phyloP scores from a whole-genome alignment of 2,888 invertebrate species.

The Leptarthrus brevirostris region DNA sequence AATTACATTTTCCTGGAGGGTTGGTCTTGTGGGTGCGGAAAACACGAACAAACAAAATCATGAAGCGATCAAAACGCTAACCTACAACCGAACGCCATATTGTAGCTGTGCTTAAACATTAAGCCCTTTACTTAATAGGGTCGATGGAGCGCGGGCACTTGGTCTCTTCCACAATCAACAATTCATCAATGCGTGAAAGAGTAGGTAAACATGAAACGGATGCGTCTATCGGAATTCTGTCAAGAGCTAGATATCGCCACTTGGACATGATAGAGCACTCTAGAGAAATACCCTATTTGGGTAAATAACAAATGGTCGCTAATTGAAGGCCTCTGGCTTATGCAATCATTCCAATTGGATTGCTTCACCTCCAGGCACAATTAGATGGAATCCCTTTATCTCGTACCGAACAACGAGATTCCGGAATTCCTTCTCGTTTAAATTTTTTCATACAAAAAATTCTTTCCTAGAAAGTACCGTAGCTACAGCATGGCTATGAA shows the following conservation, averaged over 20 bases:
- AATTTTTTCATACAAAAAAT: not conserved
- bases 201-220: slow-evolving; percentile 28
- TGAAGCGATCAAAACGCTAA: slow-evolving; percentile 22
- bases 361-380: not conserved
- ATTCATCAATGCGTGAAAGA: slow-evolving; percentile 8
- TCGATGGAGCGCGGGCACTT: slow-evolving; percentile 14
- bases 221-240: not conserved
- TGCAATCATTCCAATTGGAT: not conserved
- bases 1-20: not conserved
- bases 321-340: not conserved
- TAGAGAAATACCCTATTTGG: not conserved
- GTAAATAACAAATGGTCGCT: slow-evolving; percentile 18
- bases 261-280: not conserved
- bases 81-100: slow-evolving; percentile 10
- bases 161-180: slow-evolving; percentile 31
- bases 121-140: slow-evolving; percentile 8
- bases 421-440: not conserved
- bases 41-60: slow-evolving; percentile 22
- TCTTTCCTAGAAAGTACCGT: not conserved
- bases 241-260: slow-evolving; percentile 19
- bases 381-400: not conserved
- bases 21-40: not conserved
- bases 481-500: not conserved
- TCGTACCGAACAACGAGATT: not conserved
- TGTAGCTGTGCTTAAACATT: slow-evolving; percentile 4